phyloP scores from a whole-genome alignment of 2,113 vertebrate species.

The Petrocephalus microphthalmus region DNA sequence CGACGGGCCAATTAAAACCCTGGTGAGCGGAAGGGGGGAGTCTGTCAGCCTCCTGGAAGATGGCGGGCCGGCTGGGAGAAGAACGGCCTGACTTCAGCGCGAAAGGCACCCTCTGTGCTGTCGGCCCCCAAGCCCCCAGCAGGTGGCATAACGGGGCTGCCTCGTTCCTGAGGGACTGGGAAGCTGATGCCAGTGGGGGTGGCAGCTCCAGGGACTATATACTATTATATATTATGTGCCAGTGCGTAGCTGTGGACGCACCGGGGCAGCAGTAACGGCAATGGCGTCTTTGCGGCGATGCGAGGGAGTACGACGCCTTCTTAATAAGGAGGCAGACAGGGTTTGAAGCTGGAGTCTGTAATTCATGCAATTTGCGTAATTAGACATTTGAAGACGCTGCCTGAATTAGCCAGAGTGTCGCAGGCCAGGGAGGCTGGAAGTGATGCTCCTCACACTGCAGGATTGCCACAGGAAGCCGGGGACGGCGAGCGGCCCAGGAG shows the following conservation, averaged over 20 bases:
- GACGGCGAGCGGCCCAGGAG: too few species aligned
- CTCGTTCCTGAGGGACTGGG: neutral
- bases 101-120: neutral
- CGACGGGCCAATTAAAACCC: neutral
- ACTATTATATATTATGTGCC: neutral
- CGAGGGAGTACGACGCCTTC: neutral
- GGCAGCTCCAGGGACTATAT: neutral
- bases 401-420: neutral
- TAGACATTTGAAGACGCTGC: neutral
- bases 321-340: neutral
- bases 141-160: neutral
- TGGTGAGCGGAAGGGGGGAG: neutral
- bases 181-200: neutral
- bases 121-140: neutral
- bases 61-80: neutral
- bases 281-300: neutral
- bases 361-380: conserved; percentile 11
- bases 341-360: neutral
- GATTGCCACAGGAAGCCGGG: neutral
- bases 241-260: neutral
- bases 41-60: neutral
- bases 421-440: neutral
- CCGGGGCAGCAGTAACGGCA: neutral
- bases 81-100: neutral
- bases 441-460: neutral